phyloP scores from a whole-genome alignment of 2,113 vertebrate genomes.

The Pantherophis guttatus region DNA sequence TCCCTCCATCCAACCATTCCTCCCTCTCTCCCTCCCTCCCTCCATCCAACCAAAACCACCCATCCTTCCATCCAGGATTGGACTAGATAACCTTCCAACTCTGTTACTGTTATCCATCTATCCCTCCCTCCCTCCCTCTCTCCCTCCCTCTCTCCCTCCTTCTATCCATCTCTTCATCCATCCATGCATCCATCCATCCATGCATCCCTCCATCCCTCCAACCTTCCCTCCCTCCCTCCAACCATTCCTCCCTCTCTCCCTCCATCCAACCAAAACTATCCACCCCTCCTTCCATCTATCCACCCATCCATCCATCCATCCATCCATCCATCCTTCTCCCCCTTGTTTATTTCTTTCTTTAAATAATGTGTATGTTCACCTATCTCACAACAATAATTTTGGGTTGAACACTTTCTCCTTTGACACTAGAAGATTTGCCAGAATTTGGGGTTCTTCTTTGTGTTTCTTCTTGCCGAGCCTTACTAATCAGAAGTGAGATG shows the following conservation, averaged over 20 bases:
- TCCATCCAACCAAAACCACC: too few species aligned
- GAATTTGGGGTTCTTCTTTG: background rate
- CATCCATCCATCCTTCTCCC: background rate
- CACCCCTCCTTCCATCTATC: background rate
- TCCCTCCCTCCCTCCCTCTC: background rate
- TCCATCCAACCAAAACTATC: too few species aligned
- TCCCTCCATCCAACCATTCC: background rate
- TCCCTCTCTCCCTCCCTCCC: too few species aligned
- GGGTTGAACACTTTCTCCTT: background rate
- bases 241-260: background rate
- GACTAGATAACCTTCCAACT: too few species aligned
- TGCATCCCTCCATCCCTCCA: too few species aligned
- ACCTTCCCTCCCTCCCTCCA: background rate
- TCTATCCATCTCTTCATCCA: too few species aligned
- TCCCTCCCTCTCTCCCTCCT: rapidly evolving
- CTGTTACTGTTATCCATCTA: too few species aligned
- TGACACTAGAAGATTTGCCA: background rate
- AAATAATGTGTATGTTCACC: background rate
- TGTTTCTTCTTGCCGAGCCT: background rate
- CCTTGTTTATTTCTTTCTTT: background rate
- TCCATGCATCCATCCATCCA: too few species aligned
- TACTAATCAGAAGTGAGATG: background rate
- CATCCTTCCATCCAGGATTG: too few species aligned
- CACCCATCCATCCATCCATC: background rate
- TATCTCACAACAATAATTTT: background rate